Evolutionary conservation across 2,113 vertebrate species (phyloP).

Genomic region (Tangachromis dhanisi): DNA sequence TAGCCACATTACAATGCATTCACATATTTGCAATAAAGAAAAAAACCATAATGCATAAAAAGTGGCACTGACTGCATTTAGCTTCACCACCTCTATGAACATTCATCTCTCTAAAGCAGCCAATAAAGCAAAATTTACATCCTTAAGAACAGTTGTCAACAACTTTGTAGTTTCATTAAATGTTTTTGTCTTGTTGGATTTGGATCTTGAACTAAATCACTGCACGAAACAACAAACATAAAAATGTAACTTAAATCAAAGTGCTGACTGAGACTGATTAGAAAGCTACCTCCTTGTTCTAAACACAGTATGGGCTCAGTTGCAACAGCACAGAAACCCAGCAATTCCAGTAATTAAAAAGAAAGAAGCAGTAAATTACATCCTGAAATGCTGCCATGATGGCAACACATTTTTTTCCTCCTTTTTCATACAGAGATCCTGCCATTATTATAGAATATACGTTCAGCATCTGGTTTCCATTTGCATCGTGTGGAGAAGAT

Average conservation of each 20-base stretch:
- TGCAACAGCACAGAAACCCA: background rate
- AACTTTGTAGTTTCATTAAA: background rate
- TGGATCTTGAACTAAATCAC: background rate
- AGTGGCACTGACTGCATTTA: background rate
- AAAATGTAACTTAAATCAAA: background rate
- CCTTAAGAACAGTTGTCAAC: background rate
- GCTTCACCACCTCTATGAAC: background rate
- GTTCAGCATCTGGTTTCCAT: conserved; percentile 53
- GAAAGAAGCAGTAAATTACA: conserved; percentile 37
- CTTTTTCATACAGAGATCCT: conserved; percentile 19
- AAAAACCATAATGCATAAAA: background rate
- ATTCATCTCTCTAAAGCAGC: background rate
- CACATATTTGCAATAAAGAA: background rate
- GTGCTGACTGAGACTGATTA: conserved; percentile 3
- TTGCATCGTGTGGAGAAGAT: conserved; percentile 17
- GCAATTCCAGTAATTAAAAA: conserved; percentile 27
- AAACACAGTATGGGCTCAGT: conserved; percentile 5
- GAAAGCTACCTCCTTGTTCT: background rate
- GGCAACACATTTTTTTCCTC: background rate
- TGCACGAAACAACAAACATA: background rate
- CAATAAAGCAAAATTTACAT: background rate
- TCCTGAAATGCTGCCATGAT: conserved; percentile 30
- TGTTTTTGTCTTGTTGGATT: background rate
- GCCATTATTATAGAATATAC: conserved; percentile 34
- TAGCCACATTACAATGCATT: background rate